A percentile compares a stretch with the other conserved stretches of the same genome.
Conservation (phyloP, 2,113 vertebrate species). For the Callithrix jacchus region DNA sequence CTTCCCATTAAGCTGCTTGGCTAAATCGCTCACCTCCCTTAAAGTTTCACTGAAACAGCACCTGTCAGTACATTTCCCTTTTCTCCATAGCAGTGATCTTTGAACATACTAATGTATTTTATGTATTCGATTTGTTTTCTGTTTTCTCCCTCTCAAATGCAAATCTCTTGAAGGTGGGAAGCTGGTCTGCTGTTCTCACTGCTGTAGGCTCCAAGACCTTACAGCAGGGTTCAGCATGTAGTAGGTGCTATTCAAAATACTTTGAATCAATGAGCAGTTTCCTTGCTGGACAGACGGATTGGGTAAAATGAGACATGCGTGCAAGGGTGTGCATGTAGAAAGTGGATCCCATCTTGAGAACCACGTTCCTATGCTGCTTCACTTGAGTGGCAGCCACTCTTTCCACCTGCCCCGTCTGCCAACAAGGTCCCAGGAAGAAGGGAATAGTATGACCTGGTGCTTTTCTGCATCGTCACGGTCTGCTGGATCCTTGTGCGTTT, state of each 20-base stretch:
- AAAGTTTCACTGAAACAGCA: fast-evolving
- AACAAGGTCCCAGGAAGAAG: not conserved
- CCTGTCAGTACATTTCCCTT: not conserved
- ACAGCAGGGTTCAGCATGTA: too few relatives aligned
- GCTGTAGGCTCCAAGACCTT: not conserved
- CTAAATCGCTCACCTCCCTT: not conserved
- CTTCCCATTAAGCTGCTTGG: not conserved
- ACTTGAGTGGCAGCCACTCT: fast-evolving
- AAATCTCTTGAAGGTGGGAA: fast-evolving
- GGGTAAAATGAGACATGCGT: not conserved
- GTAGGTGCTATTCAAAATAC: not conserved
- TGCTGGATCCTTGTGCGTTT: not conserved
- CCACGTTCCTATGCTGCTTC: fast-evolving
- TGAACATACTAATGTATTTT: not conserved
- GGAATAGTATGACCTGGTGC: fast-evolving
- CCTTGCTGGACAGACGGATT: not conserved
- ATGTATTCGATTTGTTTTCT: not conserved
- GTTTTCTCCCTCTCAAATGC: not conserved
- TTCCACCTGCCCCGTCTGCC: too few relatives aligned
- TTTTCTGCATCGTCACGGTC: not conserved
- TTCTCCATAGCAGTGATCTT: fast-evolving
- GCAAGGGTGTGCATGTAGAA: fast-evolving
- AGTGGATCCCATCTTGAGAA: fast-evolving
- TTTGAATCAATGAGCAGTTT: not conserved
- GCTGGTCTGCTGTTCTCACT: not conserved